Evolutionary conservation across 2,113 vertebrate genomes (phyloP).

Genomic region (Polyodon spathula): DNA sequence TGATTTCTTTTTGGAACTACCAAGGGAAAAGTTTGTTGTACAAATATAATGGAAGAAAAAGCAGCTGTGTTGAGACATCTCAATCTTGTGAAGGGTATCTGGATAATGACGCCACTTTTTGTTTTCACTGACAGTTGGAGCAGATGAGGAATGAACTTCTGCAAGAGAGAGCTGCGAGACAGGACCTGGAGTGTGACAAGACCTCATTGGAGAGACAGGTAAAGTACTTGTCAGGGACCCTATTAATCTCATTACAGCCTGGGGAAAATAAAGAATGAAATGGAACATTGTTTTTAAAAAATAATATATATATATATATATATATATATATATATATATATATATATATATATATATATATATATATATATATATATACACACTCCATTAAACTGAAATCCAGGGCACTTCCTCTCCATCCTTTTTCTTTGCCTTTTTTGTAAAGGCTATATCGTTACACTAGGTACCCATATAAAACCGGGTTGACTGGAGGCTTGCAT

Average conservation of each 20-base stretch:
- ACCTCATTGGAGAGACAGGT: conserved; percentile 95
- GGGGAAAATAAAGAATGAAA: conserved; percentile 22
- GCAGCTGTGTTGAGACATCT: conserved; percentile 28
- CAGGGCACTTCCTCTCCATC: conserved; percentile 21
- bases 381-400: conserved; percentile 10
- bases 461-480: too few relatives aligned
- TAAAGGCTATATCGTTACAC: too few relatives aligned
- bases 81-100: conserved; percentile 6
- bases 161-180: conserved; percentile 81
- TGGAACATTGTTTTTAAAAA: too few relatives aligned
- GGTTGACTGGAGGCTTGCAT: too few relatives aligned
- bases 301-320: too few relatives aligned
- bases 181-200: conserved; percentile 96
- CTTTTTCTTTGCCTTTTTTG: too few relatives aligned
- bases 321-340: too few relatives aligned
- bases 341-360: too few relatives aligned
- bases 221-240: conserved; percentile 21
- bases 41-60: conserved; percentile 37
- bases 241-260: conserved; percentile 22
- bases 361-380: conserved; percentile 26
- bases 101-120: conserved; percentile 1
- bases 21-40: too few relatives aligned
- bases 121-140: conserved; percentile 71
- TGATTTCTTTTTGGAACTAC: too few relatives aligned
- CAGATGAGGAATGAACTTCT: conserved; percentile 88